A percentile compares a stretch with the other conserved stretches of the same genome.
Conservation (phyloP, 2,113 vertebrate species). For the Scomber japonicus region DNA sequence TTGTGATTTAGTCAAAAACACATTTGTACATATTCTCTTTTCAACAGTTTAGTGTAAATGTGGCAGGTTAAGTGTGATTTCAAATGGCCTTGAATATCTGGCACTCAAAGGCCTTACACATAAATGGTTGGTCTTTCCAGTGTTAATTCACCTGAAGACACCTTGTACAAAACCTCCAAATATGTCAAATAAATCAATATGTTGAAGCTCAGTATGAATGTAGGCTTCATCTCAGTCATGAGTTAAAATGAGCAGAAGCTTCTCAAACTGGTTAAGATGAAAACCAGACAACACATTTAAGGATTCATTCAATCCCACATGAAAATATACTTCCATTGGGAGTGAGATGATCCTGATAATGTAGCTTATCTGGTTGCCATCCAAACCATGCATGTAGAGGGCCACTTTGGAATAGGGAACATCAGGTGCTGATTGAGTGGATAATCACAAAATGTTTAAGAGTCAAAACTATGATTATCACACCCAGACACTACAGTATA, state of each 20-base stretch:
- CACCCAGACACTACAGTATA: background rate
- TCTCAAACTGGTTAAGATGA: conserved; percentile 25
- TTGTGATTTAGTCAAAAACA: background rate
- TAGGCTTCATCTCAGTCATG: conserved; percentile 29
- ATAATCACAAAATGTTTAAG: background rate
- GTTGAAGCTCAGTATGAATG: conserved; percentile 1
- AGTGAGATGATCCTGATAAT: conserved; percentile 36
- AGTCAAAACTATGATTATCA: background rate
- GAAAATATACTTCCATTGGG: conserved; percentile 30
- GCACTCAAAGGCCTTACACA: background rate
- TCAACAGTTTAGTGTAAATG: background rate
- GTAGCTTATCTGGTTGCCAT: conserved; percentile 45
- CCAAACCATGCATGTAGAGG: conserved; percentile 29
- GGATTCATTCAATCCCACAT: conserved; percentile 29
- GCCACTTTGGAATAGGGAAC: conserved; percentile 66
- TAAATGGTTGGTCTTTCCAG: background rate
- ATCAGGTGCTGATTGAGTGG: background rate
- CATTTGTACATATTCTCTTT: too few relatives aligned
- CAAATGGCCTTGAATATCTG: background rate
- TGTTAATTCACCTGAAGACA: background rate
- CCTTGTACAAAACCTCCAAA: background rate
- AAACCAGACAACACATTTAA: conserved; percentile 47
- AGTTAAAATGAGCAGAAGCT: conserved; percentile 48
- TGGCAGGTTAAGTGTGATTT: background rate
- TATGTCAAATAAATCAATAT: conserved; percentile 22